These are phyloP conservation scores for Epinephelus cyanopodus DNA, from an alignment of 2,113 vertebrate species.

Conservation along the genomic window DNA sequence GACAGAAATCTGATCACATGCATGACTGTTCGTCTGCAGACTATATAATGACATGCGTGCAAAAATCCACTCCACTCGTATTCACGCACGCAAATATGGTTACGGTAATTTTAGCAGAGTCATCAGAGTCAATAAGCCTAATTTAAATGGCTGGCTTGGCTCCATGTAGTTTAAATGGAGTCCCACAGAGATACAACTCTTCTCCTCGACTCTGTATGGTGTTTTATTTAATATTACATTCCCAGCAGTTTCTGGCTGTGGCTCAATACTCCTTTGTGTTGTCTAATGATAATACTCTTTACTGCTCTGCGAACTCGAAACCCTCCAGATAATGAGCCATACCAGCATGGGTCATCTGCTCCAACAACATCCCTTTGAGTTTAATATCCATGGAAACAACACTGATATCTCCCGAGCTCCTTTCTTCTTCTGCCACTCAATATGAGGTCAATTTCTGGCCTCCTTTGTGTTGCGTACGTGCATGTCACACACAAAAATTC, in stretches of 20 bases:
- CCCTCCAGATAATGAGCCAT: slow-evolving; percentile 34
- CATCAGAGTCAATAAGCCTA: not conserved
- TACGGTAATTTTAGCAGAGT: slow-evolving; percentile 13
- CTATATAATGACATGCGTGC: not conserved
- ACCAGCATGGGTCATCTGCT: slow-evolving; percentile 28
- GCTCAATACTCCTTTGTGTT: slow-evolving; percentile 25
- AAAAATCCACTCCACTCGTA: not conserved
- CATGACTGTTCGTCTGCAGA: not conserved
- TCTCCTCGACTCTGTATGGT: not conserved
- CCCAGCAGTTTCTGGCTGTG: not conserved
- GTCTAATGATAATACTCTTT: slow-evolving; percentile 30
- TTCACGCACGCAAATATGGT: not conserved
- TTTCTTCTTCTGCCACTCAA: not conserved
- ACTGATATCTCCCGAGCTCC: not conserved
- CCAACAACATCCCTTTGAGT: slow-evolving; percentile 12
- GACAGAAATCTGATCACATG: slow-evolving; percentile 1
- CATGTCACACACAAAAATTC: not conserved
- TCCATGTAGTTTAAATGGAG: slow-evolving; percentile 24
- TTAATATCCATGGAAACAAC: slow-evolving; percentile 55
- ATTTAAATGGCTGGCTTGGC: slow-evolving; percentile 23
- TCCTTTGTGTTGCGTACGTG: not conserved
- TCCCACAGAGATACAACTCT: slow-evolving; percentile 2
- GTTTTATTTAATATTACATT: slow-evolving; percentile 3
- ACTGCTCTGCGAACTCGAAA: slow-evolving; percentile 33
- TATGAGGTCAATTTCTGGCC: not conserved